phyloP scores from a whole-genome alignment of 2,888 invertebrate genomes.

The Piscicola geometra region DNA sequence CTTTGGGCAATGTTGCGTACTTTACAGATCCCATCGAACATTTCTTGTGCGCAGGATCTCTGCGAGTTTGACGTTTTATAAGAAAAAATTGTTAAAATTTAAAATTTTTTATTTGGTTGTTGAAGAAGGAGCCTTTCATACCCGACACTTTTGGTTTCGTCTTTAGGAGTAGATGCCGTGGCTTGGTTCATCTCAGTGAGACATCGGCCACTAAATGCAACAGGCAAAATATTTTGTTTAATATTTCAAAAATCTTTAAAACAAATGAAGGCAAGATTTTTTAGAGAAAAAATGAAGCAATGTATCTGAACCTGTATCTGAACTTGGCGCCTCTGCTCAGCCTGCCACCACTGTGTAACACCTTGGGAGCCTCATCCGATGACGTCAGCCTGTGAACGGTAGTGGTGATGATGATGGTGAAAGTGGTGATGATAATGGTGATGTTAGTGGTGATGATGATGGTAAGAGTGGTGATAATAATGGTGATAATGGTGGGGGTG shows the following conservation, averaged over 20 bases:
- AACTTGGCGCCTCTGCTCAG: slow-evolving; percentile 92
- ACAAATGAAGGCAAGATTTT: not conserved
- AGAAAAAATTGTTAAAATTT: too few relatives aligned
- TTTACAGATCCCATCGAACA: not conserved
- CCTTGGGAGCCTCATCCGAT: slow-evolving; percentile 77
- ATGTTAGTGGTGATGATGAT: too few relatives aligned
- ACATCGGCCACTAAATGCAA: not conserved
- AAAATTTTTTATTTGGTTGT: too few relatives aligned
- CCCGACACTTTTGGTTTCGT: not conserved
- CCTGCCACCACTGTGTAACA: slow-evolving; percentile 79
- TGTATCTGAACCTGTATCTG: slow-evolving; percentile 63
- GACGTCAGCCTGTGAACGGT: slow-evolving; percentile 77
- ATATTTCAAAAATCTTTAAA: not conserved
- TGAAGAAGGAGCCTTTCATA: not conserved
- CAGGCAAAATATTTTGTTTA: not conserved
- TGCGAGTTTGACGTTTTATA: too few relatives aligned
- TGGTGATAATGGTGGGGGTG: too few relatives aligned
- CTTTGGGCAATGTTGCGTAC: not conserved
- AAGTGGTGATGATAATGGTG: too few relatives aligned
- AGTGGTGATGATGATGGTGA: too few relatives aligned
- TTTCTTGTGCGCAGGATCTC: not conserved
- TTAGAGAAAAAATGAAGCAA: not conserved
- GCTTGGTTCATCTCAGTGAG: not conserved
- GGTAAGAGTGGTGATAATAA: too few relatives aligned
- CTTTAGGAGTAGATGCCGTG: not conserved